Conservation (phyloP, 1,140 invertebrate species). For the Lysiphlebus fabarum region DNA sequence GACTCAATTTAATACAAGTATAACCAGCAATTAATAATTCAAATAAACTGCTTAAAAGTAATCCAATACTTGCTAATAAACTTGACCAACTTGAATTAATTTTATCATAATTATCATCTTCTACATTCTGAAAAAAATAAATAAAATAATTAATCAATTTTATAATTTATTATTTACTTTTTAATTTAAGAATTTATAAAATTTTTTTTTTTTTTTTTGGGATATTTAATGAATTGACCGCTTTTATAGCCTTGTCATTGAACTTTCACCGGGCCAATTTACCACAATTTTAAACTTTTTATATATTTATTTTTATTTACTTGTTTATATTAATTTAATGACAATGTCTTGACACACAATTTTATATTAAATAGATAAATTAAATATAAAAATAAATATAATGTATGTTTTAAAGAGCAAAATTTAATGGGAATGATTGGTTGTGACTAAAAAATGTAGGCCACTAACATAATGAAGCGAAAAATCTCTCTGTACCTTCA, state of each 20-base stretch:
- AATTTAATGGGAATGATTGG: background rate
- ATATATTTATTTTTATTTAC: background rate
- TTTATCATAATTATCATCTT: conserved; percentile 34
- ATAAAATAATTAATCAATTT: conserved; percentile 4
- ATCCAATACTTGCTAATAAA: conserved; percentile 46
- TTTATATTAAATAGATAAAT: background rate
- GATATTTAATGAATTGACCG: conserved; percentile 26
- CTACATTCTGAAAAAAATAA: conserved; percentile 29
- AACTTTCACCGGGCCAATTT: conserved; percentile 30
- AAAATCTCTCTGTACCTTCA: conserved; percentile 1
- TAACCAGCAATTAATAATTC: conserved; percentile 49
- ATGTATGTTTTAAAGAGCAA: background rate
- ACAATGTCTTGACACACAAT: background rate
- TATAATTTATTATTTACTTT: background rate
- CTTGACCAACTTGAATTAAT: conserved; percentile 44
- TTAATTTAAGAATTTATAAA: background rate
- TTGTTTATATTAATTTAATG: too few relatives aligned
- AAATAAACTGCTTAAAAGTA: conserved; percentile 44
- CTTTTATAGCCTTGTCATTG: conserved; percentile 38
- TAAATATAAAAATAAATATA: background rate
- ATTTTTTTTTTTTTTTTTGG: background rate
- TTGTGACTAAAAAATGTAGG: conserved; percentile 21
- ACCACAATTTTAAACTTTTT: background rate
- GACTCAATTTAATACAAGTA: conserved; percentile 47
- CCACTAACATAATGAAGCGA: background rate